These are phyloP conservation scores for Euura lappo DNA, from an alignment of 1,140 invertebrate genomes.

Conservation along the genomic window DNA sequence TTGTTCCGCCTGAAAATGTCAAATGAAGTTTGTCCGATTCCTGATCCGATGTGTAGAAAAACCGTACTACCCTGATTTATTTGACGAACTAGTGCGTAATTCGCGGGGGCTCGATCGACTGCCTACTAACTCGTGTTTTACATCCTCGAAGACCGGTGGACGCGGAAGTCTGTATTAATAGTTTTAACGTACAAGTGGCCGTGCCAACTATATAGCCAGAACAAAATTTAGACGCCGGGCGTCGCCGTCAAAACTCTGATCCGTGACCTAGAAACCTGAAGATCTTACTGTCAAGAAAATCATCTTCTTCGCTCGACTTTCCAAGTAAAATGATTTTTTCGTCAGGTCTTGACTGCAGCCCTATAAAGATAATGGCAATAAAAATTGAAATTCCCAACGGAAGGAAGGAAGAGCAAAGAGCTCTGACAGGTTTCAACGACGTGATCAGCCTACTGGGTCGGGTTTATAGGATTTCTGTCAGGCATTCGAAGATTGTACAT, in stretches of 20 bases:
- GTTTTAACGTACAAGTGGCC: conserved; percentile 16
- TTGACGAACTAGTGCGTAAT: not conserved
- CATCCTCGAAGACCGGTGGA: conserved; percentile 32
- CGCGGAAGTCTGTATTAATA: conserved; percentile 52
- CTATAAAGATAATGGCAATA: not conserved
- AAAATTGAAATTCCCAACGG: not conserved
- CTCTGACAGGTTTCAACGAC: not conserved
- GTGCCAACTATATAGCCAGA: not conserved
- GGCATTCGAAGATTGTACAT: not conserved
- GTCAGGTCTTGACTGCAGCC: too few relatives aligned
- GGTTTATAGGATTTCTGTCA: conserved; percentile 3
- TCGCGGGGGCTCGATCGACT: conserved; percentile 6
- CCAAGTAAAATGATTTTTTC: too few relatives aligned
- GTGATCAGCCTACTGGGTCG: not conserved
- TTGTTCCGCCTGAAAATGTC: too few relatives aligned
- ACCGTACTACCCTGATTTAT: not conserved
- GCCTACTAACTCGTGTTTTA: not conserved
- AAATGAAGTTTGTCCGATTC: too few relatives aligned
- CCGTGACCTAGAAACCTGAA: not conserved
- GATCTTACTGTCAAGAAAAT: too few relatives aligned
- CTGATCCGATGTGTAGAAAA: too few relatives aligned
- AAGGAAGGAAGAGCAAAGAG: not conserved
- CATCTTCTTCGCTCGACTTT: too few relatives aligned
- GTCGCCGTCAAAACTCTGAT: not conserved
- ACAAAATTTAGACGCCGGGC: not conserved